These are phyloP conservation scores for Kryphioiulus occultus DNA, from an alignment of 2,888 invertebrate genomes.

Conservation along the genomic window DNA sequence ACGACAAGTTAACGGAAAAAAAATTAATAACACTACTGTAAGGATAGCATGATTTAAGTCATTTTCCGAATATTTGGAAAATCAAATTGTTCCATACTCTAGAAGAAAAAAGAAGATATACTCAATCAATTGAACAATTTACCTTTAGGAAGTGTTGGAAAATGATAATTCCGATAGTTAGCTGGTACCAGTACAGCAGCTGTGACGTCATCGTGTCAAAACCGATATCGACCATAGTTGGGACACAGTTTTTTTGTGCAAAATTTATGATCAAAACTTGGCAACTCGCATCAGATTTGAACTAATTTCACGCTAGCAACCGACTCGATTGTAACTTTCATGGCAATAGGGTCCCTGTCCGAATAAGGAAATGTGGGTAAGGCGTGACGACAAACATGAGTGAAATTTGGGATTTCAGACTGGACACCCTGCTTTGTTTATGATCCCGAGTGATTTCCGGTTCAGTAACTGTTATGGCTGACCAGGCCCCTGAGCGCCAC, in stretches of 20 bases:
- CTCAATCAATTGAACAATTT: neutral
- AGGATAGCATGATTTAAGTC: no score
- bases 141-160: neutral
- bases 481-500: constrained; percentile 25
- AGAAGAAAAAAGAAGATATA: no score
- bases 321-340: constrained; percentile 12
- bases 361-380: neutral
- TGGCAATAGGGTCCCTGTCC: neutral
- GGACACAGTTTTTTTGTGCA: neutral
- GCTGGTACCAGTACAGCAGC: neutral
- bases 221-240: neutral
- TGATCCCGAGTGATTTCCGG: neutral
- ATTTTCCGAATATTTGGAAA: no score
- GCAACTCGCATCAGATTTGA: neutral
- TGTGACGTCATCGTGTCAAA: neutral
- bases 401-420: neutral
- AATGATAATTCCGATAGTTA: neutral
- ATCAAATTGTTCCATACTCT: no score
- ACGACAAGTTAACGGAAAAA: no score
- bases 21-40: no score
- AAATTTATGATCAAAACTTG: neutral
- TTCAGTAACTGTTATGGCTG: neutral
- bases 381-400: constrained; percentile 30
- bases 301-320: neutral
- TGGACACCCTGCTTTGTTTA: neutral